phyloP scores from a whole-genome alignment of 2,888 invertebrate species.

The Neuroscelio doddi region DNA sequence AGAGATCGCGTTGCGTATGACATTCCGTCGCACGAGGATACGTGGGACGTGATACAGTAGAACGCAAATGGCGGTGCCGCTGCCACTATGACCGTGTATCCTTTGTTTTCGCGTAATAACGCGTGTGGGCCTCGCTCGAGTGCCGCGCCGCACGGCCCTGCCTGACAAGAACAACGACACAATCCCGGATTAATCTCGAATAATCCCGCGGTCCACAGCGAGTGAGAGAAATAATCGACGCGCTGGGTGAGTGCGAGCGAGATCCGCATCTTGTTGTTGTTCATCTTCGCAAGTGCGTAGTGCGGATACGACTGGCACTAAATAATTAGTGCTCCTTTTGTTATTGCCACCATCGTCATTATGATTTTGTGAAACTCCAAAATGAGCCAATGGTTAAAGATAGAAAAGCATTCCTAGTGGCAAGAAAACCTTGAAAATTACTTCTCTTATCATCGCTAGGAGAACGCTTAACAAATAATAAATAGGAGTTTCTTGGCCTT shows the following conservation, averaged over 20 bases:
- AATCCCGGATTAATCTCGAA: slow-evolving; percentile 1
- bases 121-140: slow-evolving; percentile 60
- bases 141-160: slow-evolving; percentile 57
- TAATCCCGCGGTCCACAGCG: background rate
- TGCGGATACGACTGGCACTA: background rate
- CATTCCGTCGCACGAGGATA: background rate
- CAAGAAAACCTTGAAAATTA: too few relatives aligned
- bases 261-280: background rate
- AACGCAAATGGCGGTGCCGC: slow-evolving; percentile 63
- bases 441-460: too few relatives aligned
- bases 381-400: too few relatives aligned
- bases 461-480: too few relatives aligned
- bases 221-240: slow-evolving; percentile 7
- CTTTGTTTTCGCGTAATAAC: slow-evolving; percentile 52
- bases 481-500: too few relatives aligned
- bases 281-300: slow-evolving; percentile 4
- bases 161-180: slow-evolving; percentile 46
- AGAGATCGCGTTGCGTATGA: background rate
- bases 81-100: slow-evolving; percentile 57
- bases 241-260: background rate
- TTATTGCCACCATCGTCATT: slow-evolving; percentile 2
- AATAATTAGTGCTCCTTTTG: slow-evolving; percentile 11
- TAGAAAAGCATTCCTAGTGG: too few relatives aligned
- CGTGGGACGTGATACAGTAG: background rate
- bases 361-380: too few relatives aligned